Base-by-base conservation (phyloP, 2,113 vertebrate species). In the Eonycteris spelaea region DNA sequence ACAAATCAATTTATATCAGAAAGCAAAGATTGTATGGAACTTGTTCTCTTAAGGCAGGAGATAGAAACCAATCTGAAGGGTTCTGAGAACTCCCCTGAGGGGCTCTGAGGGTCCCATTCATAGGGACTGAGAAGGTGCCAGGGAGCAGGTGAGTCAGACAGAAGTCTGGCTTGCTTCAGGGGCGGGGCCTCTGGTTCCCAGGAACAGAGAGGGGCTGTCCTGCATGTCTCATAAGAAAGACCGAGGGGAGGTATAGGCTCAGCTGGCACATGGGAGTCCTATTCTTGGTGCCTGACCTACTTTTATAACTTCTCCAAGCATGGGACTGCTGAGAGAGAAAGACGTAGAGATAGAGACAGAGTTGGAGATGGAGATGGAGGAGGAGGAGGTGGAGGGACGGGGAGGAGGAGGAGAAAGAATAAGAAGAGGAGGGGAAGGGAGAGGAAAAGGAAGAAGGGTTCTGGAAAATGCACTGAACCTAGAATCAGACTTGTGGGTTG, bases 341-440 rank as follows among this genome's bases (percentile, higher is more conserved):
- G 30, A 61, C 19, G 45, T 22, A n/a, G 65, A 48, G 18, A n/a
- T 33, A 35, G 28, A 43, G 22, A 63, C 2, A 7, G 4, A 18
- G 48, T 2, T 1, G 1, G 51, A 28, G 73, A 3, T 12, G 7
- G 15, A n/a, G 9, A 19, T 3, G 10, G 21, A 45, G 35, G 5
- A 21, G 6, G 33, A 70, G 14, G 57, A 22, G 53, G 48, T 12
- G 5, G 28, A 33, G 5, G 59, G 21, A 79, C 6, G 7, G 2
- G 35, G 1, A 80, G 11, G 8, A 10, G 15, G 33, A 22, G 26
- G 67, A 53, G 4, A 7, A 30, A 8, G 6, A 48, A 18, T 24
- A 78, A 18, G 67, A 33, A 40, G 22, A 15, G 28, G 61, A 61
- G 51, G 35, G 10, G 1, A 59, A 43, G 43, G 16, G 28, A 45